Percentiles rank a stretch among this genome's conserved stretches.
phyloP scores from a whole-genome alignment of 2,113 vertebrate genomes.

The Piprites chloris region DNA sequence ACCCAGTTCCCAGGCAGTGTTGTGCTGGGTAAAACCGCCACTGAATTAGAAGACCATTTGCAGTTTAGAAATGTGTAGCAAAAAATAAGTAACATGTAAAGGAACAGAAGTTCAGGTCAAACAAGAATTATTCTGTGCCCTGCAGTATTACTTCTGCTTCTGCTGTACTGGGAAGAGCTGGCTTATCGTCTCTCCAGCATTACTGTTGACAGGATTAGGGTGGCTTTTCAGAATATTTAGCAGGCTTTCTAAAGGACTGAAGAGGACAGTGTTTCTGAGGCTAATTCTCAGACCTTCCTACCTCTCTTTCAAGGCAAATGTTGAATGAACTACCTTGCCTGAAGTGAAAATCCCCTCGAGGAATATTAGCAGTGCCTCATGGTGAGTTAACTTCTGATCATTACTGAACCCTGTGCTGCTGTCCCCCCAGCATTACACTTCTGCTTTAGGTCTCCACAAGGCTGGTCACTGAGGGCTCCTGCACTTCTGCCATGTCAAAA shows the following conservation, averaged over 20 bases:
- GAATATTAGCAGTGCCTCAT: neutral
- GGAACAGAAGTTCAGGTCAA: neutral
- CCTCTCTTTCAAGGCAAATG: neutral
- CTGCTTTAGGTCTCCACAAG: neutral
- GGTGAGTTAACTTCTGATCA: neutral
- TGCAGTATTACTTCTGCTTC: neutral
- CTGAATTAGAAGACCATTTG: neutral
- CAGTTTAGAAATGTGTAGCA: neutral
- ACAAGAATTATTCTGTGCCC: neutral
- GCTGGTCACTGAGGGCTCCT: neutral
- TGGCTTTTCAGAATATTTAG: neutral
- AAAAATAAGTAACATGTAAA: neutral
- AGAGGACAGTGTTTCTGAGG: neutral
- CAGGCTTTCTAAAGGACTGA: neutral
- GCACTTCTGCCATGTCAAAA: neutral
- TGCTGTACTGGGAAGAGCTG: neutral
- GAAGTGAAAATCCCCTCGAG: neutral
- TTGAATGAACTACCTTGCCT: neutral
- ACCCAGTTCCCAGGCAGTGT: rapidly evolving
- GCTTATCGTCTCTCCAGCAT: neutral
- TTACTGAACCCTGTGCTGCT: neutral
- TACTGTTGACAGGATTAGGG: neutral
- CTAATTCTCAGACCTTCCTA: neutral
- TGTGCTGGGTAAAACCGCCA: neutral
- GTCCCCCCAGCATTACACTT: rapidly evolving